phyloP scores from a whole-genome alignment of 1,140 invertebrate species.

The Camponotus floridanus region DNA sequence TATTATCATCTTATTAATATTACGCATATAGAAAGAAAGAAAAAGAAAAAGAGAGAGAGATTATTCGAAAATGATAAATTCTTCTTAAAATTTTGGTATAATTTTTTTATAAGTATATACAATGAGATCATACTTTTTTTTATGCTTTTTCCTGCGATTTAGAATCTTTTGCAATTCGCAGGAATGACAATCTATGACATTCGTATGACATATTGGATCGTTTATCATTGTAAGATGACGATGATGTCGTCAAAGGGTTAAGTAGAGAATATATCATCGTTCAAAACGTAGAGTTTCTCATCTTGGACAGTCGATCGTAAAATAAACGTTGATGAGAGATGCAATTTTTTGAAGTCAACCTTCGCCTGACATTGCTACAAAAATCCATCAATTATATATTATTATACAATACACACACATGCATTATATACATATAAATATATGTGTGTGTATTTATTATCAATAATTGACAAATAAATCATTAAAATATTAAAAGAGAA shows the following conservation, averaged over 20 bases:
- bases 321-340: constrained; percentile 22
- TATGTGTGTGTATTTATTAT: background rate
- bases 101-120: background rate
- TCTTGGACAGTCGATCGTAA: constrained; percentile 14
- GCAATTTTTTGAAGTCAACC: background rate
- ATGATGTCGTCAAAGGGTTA: constrained; percentile 41
- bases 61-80: constrained; percentile 1
- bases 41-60: no score
- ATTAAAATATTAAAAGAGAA: background rate
- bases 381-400: background rate
- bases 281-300: background rate
- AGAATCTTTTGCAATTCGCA: background rate
- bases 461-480: constrained; percentile 14
- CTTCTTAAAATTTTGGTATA: background rate
- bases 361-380: background rate
- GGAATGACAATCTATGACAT: background rate
- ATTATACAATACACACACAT: background rate
- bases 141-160: background rate
- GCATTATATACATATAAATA: background rate
- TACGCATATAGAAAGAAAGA: no score
- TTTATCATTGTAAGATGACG: constrained; percentile 9
- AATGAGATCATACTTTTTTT: background rate
- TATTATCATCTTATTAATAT: background rate
- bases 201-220: background rate
- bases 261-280: background rate